Conservation (phyloP, 2,888 invertebrate species). For the Polietes domitor region DNA sequence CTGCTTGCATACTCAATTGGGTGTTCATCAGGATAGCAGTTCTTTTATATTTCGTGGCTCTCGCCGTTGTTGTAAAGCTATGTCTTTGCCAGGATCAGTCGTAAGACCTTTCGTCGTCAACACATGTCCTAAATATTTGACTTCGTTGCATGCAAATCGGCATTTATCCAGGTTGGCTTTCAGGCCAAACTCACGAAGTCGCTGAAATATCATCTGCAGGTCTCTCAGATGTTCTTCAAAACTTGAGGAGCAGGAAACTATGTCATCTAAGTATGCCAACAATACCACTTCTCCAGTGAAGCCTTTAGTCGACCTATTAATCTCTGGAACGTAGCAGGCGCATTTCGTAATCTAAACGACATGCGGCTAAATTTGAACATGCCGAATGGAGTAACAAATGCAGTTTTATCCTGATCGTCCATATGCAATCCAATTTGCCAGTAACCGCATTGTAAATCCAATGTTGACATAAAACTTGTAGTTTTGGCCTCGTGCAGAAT, state of each 20-base stretch:
- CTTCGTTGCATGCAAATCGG: background rate
- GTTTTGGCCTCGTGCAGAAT: no score
- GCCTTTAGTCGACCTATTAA: conserved; percentile 72
- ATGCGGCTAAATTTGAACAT: conserved; percentile 53
- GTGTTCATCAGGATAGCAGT: conserved; percentile 59
- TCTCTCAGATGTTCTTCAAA: no score
- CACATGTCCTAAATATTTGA: background rate
- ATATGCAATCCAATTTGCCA: conserved; percentile 20
- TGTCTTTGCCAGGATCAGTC: no score
- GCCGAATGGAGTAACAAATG: no score
- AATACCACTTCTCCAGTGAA: background rate
- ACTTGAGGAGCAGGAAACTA: no score
- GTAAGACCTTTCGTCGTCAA: background rate
- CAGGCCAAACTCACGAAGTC: conserved; percentile 9
- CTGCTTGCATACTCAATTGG: conserved; percentile 72
- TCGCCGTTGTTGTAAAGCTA: background rate
- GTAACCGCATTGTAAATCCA: background rate
- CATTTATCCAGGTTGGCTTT: background rate
- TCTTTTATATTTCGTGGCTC: background rate
- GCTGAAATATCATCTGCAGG: no score
- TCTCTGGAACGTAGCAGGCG: conserved; percentile 70
- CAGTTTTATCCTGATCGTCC: conserved; percentile 27
- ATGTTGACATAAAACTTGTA: conserved; percentile 1
- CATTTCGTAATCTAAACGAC: conserved; percentile 55
- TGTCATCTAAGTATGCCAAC: background rate